Percentiles rank a stretch among this genome's conserved stretches.
These are phyloP conservation scores for Nothura maculosa DNA, from an alignment of 2,797 vertebrate genomes.

Conservation along the genomic window DNA sequence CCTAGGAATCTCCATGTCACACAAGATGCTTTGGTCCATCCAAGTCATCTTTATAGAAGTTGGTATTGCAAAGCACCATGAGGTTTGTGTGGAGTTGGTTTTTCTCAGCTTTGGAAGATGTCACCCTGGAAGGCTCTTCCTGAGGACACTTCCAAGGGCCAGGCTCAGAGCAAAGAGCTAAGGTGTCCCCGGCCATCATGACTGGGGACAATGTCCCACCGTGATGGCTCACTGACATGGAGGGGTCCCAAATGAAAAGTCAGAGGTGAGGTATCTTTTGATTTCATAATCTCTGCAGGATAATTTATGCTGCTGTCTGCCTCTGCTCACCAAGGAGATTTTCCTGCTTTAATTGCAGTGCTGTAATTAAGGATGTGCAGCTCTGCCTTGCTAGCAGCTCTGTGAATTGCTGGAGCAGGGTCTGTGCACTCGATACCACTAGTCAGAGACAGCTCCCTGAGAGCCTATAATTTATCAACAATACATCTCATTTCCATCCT, in stretches of 20 bases:
- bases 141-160: neutral
- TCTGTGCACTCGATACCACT: neutral
- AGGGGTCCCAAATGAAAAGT: neutral
- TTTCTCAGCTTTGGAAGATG: neutral
- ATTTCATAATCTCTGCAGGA: neutral
- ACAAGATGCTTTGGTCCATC: neutral
- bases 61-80: neutral
- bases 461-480: neutral
- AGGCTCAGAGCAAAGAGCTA: neutral
- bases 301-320: conserved; percentile 8
- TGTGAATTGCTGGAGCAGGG: conserved; percentile 1
- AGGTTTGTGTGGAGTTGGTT: neutral
- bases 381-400: neutral
- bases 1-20: neutral
- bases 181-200: neutral
- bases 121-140: neutral
- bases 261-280: neutral
- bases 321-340: conserved; percentile 6
- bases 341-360: conserved; percentile 28
- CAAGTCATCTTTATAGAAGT: neutral
- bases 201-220: neutral
- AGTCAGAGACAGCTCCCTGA: neutral
- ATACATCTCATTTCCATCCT: neutral
- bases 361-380: conserved; percentile 43
- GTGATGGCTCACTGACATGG: accelerated